Base-by-base conservation (phyloP, 1,140 invertebrate genomes). In the Solenopsis invicta region DNA sequence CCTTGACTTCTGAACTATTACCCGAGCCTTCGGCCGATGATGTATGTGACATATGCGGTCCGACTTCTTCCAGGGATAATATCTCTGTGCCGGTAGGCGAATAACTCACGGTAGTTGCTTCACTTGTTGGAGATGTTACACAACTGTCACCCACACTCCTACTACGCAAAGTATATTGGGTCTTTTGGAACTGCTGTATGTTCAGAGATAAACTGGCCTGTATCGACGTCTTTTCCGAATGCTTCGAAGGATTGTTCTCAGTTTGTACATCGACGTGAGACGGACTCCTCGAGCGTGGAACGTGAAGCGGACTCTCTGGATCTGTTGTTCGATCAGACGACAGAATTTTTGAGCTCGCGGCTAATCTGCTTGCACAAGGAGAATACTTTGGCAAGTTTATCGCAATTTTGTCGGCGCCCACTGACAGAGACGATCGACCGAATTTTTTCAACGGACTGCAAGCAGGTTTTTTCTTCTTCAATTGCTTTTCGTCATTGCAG, bases 301-400 rank as follows among this genome's bases (percentile, higher is more conserved):
- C 93, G 18, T 94, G 94, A 13, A 94, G 67, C 5, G 94, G 94
- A 89, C 94, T 95, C 8, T 94, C 94, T 0, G 91, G 93, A 82
- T 90, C 93, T 4, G 82, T 50, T 52, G 61, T 88, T 59, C 76
- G 78, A 78, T 94, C 93, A n/a, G 90, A 94, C 0, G 94, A 92
- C 0, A 95, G 82, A 45, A 95, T 95, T 69, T 95, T 95, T 9
- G 95, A 95, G 66, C 94, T 94, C 0, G 95, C 94, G 1, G 95
- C 95, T 1, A 95, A 86, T 34, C 95, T 92, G 56, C 94, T 94
- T 6, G 95, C 95, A 62, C 95, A 95, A 0, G 95, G 95, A n/a
- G 95, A 95, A 78, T 95, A 95, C 82, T 95, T 95, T 37, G 94
- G 95, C 52, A 95, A 59, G 77, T 94, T 95, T 34, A 94, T 89